These are phyloP conservation scores for Prionailurus bengalensis DNA, from an alignment of 2,113 vertebrate genomes.

Conservation along the genomic window DNA sequence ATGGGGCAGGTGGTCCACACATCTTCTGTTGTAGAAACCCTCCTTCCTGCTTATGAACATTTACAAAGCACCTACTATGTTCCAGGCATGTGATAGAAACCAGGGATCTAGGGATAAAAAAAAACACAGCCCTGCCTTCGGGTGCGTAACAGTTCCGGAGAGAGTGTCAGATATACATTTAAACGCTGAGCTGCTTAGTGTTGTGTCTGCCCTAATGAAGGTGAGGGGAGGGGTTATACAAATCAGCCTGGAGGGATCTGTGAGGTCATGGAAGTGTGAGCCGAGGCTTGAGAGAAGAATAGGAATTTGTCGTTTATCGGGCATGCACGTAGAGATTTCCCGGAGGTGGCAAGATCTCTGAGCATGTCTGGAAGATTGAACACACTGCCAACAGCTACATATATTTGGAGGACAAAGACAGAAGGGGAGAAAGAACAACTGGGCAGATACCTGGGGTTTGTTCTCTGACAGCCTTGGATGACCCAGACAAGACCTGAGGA, in stretches of 20 bases:
- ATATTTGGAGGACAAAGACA: not conserved
- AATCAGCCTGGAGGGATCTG: not conserved
- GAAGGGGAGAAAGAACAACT: rapidly evolving
- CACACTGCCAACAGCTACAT: not conserved
- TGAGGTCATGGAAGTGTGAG: not conserved
- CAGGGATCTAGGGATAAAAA: not conserved
- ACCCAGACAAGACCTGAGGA: not conserved
- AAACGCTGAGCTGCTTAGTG: too few species aligned
- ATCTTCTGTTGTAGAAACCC: not conserved
- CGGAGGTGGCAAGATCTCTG: not conserved
- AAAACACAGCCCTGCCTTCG: not conserved
- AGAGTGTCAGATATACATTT: not conserved
- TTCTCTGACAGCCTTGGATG: not conserved
- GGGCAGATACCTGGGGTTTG: too few species aligned
- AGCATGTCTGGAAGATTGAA: not conserved
- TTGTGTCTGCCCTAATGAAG: not conserved
- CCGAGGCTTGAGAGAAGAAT: not conserved
- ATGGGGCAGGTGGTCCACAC: rapidly evolving
- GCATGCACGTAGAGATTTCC: not conserved
- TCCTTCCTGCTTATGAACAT: not conserved
- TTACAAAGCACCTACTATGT: not conserved
- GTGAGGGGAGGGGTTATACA: too few species aligned
- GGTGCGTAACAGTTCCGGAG: too few species aligned
- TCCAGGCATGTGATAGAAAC: not conserved
- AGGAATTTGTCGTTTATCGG: not conserved